Evolutionary conservation across 1,140 invertebrate genomes (phyloP).

Genomic region (Sycophila sp.): DNA sequence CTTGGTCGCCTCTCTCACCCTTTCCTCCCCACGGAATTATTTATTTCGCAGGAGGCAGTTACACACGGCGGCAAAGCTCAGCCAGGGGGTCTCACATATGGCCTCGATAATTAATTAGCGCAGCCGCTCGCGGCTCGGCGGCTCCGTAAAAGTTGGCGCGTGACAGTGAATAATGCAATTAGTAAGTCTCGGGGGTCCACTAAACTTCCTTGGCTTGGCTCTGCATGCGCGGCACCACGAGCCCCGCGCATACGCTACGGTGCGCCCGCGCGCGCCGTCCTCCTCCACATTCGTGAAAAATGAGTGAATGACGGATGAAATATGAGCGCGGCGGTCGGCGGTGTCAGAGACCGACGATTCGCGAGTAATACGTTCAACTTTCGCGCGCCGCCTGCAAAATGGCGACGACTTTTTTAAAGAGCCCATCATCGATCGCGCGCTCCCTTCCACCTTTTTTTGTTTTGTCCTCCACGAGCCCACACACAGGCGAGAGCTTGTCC

Average conservation of each 20-base stretch:
- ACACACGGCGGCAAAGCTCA: neutral
- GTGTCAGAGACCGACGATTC: slow-evolving; percentile 47
- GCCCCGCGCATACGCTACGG: neutral
- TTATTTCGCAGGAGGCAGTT: neutral
- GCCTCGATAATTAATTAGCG: slow-evolving; percentile 46
- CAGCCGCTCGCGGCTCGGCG: slow-evolving; percentile 34
- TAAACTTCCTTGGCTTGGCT: slow-evolving; percentile 44
- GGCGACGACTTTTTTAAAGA: slow-evolving; percentile 42
- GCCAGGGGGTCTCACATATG: neutral
- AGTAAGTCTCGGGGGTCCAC: slow-evolving; percentile 44
- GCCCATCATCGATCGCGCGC: slow-evolving; percentile 31
- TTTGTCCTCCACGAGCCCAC: too few species aligned
- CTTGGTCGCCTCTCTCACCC: neutral
- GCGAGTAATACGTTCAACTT: slow-evolving; percentile 41
- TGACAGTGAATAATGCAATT: slow-evolving; percentile 52
- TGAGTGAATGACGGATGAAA: slow-evolving; percentile 50
- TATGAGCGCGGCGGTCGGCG: slow-evolving; percentile 38
- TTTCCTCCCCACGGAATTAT: neutral
- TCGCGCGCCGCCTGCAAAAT: slow-evolving; percentile 24
- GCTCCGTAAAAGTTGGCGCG: slow-evolving; percentile 26
- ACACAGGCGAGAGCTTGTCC: too few species aligned
- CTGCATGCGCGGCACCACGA: too few species aligned
- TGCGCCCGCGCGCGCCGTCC: neutral
- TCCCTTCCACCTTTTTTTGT: neutral
- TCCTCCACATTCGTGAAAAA: slow-evolving; percentile 45